Evolutionary conservation across 1,140 invertebrate genomes (phyloP).

Genomic region (Neodiprion fabricii): DNA sequence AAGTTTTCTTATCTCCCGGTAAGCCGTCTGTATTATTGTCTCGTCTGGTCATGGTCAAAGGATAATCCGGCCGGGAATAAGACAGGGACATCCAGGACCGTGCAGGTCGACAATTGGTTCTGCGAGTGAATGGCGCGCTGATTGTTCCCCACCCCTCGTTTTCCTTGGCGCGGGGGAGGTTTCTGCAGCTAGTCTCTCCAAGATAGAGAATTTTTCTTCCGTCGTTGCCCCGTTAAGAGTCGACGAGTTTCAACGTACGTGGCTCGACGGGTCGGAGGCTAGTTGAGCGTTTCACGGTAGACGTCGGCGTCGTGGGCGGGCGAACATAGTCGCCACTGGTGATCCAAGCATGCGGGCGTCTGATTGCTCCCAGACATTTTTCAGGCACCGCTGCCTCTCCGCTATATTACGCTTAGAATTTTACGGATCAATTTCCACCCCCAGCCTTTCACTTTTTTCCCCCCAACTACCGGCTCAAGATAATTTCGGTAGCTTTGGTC

Average conservation of each 20-base stretch:
- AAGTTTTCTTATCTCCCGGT: neutral
- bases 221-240: conserved; percentile 1
- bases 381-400: neutral
- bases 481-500: too few species aligned
- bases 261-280: conserved; percentile 1
- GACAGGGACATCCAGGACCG: conserved; percentile 3
- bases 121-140: conserved; percentile 2
- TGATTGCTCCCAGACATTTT: conserved; percentile 31
- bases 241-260: conserved; percentile 1
- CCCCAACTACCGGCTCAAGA: too few species aligned
- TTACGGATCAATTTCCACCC: too few species aligned
- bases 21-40: neutral
- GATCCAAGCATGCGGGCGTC: conserved; percentile 34
- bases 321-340: conserved; percentile 13
- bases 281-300: neutral
- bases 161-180: too few species aligned
- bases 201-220: conserved; percentile 2
- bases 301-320: conserved; percentile 1
- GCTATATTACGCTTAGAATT: too few species aligned
- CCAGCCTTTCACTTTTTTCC: too few species aligned
- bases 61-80: conserved; percentile 2
- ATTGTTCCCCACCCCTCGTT: neutral
- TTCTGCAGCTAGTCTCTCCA: neutral
- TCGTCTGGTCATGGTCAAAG: neutral
- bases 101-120: neutral